Evolutionary conservation across 2,797 vertebrate genomes (phyloP).

Genomic region (Monodelphis domestica): DNA sequence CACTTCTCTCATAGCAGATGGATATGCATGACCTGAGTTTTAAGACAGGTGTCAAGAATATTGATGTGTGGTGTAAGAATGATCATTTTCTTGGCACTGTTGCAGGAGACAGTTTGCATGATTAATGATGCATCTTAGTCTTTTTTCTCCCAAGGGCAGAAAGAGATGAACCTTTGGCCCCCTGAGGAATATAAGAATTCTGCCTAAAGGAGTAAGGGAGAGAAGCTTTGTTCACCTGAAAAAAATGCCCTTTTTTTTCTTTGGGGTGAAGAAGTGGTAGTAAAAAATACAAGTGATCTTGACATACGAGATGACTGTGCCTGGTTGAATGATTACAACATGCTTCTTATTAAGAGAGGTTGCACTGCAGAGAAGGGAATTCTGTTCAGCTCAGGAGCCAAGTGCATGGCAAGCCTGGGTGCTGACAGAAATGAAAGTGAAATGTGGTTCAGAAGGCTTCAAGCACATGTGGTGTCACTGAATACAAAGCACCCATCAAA

Average conservation of each 20-base stretch:
- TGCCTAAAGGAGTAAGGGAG: constrained; percentile 47
- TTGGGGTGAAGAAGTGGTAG: constrained; percentile 18
- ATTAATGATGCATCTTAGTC: constrained; percentile 75
- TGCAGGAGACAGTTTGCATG: constrained; percentile 68
- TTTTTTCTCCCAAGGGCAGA: constrained; percentile 66
- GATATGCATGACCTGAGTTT: constrained; percentile 85
- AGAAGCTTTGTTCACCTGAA: constrained; percentile 56
- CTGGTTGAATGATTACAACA: background rate
- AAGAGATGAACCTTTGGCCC: constrained; percentile 50
- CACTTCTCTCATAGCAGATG: constrained; percentile 83
- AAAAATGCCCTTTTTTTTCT: constrained; percentile 18
- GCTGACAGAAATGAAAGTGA: background rate
- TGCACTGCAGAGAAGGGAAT: background rate
- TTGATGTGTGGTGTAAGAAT: constrained; percentile 79
- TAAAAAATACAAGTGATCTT: constrained; percentile 2
- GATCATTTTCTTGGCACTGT: constrained; percentile 76
- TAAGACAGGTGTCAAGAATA: constrained; percentile 86
- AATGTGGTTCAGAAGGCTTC: constrained; percentile 14
- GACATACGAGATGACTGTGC: background rate
- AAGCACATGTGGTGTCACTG: constrained; percentile 1
- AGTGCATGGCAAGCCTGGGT: background rate
- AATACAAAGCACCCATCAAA: constrained; percentile 27
- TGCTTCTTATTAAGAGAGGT: background rate
- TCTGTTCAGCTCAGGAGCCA: background rate
- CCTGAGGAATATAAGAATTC: constrained; percentile 56